phyloP scores from a whole-genome alignment of 2,113 vertebrate genomes.

The Cavia aperea region DNA sequence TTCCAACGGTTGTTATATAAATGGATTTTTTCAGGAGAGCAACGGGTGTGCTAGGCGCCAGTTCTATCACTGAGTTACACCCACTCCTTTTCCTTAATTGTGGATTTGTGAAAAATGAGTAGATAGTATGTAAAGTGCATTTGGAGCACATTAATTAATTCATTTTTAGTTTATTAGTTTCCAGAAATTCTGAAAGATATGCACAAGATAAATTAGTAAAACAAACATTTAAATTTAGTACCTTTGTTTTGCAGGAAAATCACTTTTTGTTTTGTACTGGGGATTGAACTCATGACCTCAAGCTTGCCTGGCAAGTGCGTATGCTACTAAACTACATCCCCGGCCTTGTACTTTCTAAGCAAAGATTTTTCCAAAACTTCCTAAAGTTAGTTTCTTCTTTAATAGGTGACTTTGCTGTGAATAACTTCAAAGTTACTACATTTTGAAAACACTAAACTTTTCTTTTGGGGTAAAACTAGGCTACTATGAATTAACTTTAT shows the following conservation, averaged over 20 bases:
- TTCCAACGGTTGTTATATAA: not conserved
- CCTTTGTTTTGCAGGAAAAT: not conserved
- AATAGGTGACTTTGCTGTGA: not conserved
- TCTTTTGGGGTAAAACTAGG: not conserved
- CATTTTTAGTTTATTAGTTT: not conserved
- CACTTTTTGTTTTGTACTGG: not conserved
- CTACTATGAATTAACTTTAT: not conserved
- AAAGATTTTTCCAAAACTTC: not conserved
- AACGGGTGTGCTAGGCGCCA: rapidly evolving
- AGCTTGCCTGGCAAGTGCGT: no score
- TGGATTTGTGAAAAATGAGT: not conserved
- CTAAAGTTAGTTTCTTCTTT: not conserved
- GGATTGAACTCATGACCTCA: no score
- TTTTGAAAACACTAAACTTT: not conserved
- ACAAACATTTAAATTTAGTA: not conserved
- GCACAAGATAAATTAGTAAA: not conserved
- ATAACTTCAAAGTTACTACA: not conserved
- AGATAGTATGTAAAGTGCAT: not conserved
- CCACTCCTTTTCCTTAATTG: not conserved
- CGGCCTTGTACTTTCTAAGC: not conserved
- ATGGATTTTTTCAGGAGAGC: not conserved
- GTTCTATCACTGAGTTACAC: not conserved
- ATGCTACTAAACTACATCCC: no score
- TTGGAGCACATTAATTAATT: not conserved
- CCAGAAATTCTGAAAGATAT: not conserved